These are phyloP conservation scores for Myzus persicae DNA, from an alignment of 1,140 invertebrate species.

Conservation along the genomic window DNA sequence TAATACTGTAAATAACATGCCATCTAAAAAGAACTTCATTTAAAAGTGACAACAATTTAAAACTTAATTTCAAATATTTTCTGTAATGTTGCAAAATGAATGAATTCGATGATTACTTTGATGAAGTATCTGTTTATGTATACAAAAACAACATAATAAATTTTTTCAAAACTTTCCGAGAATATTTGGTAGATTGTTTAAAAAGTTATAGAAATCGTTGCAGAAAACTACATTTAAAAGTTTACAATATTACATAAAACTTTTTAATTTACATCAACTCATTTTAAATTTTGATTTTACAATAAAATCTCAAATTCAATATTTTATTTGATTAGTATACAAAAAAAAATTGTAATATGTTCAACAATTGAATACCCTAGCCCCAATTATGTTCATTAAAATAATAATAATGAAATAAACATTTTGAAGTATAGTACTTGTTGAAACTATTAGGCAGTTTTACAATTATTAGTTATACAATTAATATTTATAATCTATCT, in stretches of 20 bases:
- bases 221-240: constrained; percentile 2
- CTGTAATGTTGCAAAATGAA: background rate
- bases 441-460: no score
- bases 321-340: background rate
- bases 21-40: background rate
- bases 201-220: background rate
- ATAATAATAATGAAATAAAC: background rate
- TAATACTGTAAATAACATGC: constrained; percentile 4
- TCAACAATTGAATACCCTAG: background rate
- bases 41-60: background rate
- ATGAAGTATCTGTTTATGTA: background rate
- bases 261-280: background rate
- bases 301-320: background rate
- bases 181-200: background rate
- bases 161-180: background rate
- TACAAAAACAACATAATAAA: background rate
- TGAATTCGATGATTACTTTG: constrained; percentile 1
- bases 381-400: background rate
- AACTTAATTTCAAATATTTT: constrained; percentile 10
- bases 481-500: no score
- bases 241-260: background rate
- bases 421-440: no score
- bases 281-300: background rate
- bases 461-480: no score
- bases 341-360: background rate